A percentile compares a stretch with the other conserved stretches of the same genome.
Evolutionary conservation across 1,140 invertebrate genomes (phyloP).

Genomic region (Cydia amplana): DNA sequence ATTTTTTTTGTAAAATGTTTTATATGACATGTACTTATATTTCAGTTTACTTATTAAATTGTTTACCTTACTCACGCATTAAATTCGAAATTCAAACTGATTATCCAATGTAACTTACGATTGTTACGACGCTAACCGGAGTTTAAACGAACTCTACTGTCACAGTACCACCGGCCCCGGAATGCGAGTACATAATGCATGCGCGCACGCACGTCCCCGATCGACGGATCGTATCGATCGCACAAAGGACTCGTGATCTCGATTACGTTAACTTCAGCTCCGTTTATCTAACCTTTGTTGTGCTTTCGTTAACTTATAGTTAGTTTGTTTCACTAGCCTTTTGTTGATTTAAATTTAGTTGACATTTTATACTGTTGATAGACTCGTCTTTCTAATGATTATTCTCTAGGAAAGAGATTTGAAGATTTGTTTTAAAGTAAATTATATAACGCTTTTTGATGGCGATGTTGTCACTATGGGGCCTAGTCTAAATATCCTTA

Average conservation of each 20-base stretch:
- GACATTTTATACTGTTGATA: constrained; percentile 37
- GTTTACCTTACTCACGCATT: no score
- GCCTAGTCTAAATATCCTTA: no score
- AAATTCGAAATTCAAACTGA: no score
- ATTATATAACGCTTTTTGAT: no score
- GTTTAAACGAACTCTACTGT: constrained; percentile 1
- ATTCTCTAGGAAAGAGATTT: not conserved
- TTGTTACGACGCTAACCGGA: not conserved
- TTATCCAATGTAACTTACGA: no score
- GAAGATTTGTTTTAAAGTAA: not conserved
- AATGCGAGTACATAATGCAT: constrained; percentile 70
- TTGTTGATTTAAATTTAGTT: constrained; percentile 53
- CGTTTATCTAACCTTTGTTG: constrained; percentile 66
- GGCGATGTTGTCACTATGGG: no score
- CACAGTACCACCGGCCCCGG: constrained; percentile 41
- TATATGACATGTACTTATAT: no score
- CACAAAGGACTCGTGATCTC: constrained; percentile 75
- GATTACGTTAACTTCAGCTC: constrained; percentile 69
- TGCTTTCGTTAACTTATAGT: constrained; percentile 38
- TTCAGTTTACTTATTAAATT: no score
- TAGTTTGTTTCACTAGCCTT: constrained; percentile 22
- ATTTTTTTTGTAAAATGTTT: no score
- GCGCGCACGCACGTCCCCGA: constrained; percentile 70
- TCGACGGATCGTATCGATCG: constrained; percentile 73
- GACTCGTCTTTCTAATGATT: not conserved